phyloP scores from a whole-genome alignment of 2,888 invertebrate genomes.

The Parascotia fuliginaria region DNA sequence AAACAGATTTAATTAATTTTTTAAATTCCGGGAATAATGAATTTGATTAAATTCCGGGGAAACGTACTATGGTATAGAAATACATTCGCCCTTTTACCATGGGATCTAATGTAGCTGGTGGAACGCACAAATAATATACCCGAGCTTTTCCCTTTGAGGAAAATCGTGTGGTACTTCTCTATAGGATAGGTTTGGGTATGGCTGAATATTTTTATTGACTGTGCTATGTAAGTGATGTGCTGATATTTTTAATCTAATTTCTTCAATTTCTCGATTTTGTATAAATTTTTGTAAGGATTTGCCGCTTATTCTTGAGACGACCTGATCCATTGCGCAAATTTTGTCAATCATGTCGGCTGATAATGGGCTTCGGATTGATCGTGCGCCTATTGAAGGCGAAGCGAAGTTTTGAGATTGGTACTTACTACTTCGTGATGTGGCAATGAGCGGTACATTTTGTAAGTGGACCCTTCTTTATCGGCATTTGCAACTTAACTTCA shows the following conservation, averaged over 20 bases:
- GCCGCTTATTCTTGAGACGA: constrained; percentile 41
- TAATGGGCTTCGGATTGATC: constrained; percentile 55
- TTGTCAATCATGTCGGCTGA: constrained; percentile 56
- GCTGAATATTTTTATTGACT: too few relatives aligned
- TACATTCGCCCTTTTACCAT: too few relatives aligned
- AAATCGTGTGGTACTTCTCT: too few relatives aligned
- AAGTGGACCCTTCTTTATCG: constrained; percentile 61
- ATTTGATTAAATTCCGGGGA: too few relatives aligned
- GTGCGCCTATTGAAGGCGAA: constrained; percentile 49
- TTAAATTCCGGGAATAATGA: too few relatives aligned
- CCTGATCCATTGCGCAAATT: constrained; percentile 55
- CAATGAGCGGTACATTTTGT: constrained; percentile 54
- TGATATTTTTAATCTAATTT: constrained; percentile 28
- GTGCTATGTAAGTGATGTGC: too few relatives aligned
- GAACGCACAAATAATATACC: too few relatives aligned
- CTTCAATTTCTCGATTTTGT: constrained; percentile 29
- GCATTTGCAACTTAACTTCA: constrained; percentile 63
- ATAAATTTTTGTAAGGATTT: constrained; percentile 42
- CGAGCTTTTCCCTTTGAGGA: too few relatives aligned
- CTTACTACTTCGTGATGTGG: constrained; percentile 40
- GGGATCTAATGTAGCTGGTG: too few relatives aligned
- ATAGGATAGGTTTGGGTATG: too few relatives aligned
- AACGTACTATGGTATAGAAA: too few relatives aligned
- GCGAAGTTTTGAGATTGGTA: constrained; percentile 50
- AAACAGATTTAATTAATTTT: too few relatives aligned